phyloP scores from a whole-genome alignment of 2,797 vertebrate genomes.

The Schizopygopsis malacanthus region DNA sequence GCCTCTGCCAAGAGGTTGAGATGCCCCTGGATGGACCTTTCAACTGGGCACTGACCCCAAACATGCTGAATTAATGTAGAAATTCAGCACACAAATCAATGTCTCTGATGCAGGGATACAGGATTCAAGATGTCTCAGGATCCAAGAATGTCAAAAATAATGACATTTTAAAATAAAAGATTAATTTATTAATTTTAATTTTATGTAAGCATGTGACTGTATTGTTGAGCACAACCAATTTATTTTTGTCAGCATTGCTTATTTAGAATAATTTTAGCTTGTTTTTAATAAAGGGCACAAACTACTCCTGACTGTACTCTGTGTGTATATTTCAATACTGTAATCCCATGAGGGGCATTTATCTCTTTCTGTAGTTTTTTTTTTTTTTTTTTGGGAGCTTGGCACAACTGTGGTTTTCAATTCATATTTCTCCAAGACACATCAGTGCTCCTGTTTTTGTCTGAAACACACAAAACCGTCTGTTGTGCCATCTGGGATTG shows the following conservation, averaged over 20 bases:
- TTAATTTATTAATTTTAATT: not conserved
- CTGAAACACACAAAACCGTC: constrained; percentile 74
- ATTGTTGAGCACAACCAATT: not conserved
- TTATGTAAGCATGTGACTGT: not conserved
- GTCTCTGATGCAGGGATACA: not conserved
- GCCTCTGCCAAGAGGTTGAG: constrained; percentile 11
- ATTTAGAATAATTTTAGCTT: not conserved
- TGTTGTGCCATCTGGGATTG: constrained; percentile 78
- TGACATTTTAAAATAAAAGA: not conserved
- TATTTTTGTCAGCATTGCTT: not conserved
- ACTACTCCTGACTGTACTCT: not conserved
- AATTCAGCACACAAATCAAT: constrained; percentile 21
- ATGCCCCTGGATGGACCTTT: constrained; percentile 25
- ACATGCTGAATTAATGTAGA: not conserved
- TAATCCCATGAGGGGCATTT: constrained; percentile 45
- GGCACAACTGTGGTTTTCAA: constrained; percentile 45
- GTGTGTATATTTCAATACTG: constrained; percentile 47
- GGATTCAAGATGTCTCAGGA: not conserved
- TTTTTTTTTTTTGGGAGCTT: constrained; percentile 21
- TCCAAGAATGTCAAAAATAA: not conserved
- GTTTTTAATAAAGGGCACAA: not conserved
- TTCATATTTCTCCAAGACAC: constrained; percentile 71
- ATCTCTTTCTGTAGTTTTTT: not conserved
- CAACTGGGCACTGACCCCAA: constrained; percentile 11
- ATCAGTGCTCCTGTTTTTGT: constrained; percentile 73